These are phyloP conservation scores for Mormyrus lacerda DNA, from an alignment of 2,113 vertebrate species.

Conservation along the genomic window DNA sequence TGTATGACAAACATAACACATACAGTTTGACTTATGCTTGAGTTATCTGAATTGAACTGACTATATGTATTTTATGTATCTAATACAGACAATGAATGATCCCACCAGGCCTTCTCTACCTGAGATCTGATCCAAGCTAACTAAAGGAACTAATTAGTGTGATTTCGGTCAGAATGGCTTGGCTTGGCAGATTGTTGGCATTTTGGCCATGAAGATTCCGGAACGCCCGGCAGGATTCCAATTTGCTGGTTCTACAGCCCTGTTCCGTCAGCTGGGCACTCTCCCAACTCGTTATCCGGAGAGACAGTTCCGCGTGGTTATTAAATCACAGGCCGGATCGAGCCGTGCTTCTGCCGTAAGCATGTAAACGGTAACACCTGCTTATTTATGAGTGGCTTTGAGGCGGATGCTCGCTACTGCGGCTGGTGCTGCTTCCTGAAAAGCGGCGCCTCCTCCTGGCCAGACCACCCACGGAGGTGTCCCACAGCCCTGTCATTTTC, in stretches of 20 bases:
- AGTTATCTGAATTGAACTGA: not conserved
- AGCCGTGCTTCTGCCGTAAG: not conserved
- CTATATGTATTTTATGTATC: not conserved
- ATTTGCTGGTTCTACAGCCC: no score
- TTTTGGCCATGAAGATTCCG: not conserved
- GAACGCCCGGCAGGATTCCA: not conserved
- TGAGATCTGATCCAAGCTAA: not conserved
- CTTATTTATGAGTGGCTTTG: not conserved
- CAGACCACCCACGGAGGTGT: not conserved
- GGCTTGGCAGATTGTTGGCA: no score
- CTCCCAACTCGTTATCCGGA: not conserved
- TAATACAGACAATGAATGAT: not conserved
- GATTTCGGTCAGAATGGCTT: not conserved
- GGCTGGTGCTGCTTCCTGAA: not conserved
- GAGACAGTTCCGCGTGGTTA: not conserved
- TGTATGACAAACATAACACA: not conserved
- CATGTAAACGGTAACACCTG: not conserved
- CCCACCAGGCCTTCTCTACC: not conserved
- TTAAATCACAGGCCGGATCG: not conserved
- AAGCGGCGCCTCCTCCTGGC: not conserved
- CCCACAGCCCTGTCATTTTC: not conserved
- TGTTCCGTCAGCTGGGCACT: not conserved
- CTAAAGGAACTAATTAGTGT: not conserved
- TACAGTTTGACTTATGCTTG: not conserved
- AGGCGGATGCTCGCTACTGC: not conserved